These are phyloP conservation scores for Sinohyriopsis cumingii DNA, from an alignment of 2,888 invertebrate species.

Conservation along the genomic window DNA sequence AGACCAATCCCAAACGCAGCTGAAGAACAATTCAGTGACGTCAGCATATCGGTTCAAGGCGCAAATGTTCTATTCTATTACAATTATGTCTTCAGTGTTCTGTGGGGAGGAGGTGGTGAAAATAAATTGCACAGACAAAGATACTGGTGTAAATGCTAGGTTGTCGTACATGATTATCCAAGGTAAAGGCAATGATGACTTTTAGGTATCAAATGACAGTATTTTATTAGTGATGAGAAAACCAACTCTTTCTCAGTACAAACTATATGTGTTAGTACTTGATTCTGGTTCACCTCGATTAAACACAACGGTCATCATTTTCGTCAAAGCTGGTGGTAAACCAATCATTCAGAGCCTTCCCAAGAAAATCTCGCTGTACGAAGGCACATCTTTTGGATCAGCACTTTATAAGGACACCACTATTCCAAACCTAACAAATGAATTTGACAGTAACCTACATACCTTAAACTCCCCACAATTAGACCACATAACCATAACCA, in stretches of 20 bases:
- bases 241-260: constrained; percentile 27
- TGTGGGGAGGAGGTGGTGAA: constrained; percentile 22
- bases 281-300: constrained; percentile 29
- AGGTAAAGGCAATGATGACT: constrained; percentile 41
- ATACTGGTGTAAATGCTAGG: constrained; percentile 39
- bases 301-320: constrained; percentile 17
- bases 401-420: constrained; percentile 24
- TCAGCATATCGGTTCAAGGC: constrained; percentile 35
- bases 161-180: constrained; percentile 41
- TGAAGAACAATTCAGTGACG: constrained; percentile 16
- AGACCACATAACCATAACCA: too few relatives aligned
- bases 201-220: constrained; percentile 26
- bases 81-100: constrained; percentile 17
- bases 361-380: constrained; percentile 12
- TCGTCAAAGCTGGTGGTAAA: constrained; percentile 17
- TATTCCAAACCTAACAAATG: too few relatives aligned
- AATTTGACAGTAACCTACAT: too few relatives aligned
- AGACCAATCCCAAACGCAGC: constrained; percentile 31
- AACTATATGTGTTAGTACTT: constrained; percentile 26
- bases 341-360: constrained; percentile 28
- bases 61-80: constrained; percentile 18
- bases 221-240: constrained; percentile 19
- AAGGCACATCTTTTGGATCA: constrained; percentile 21
- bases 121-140: constrained; percentile 40
- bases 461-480: too few relatives aligned